Evolutionary conservation across 2,113 vertebrate genomes (phyloP).

Genomic region (Eurypyga helias): DNA sequence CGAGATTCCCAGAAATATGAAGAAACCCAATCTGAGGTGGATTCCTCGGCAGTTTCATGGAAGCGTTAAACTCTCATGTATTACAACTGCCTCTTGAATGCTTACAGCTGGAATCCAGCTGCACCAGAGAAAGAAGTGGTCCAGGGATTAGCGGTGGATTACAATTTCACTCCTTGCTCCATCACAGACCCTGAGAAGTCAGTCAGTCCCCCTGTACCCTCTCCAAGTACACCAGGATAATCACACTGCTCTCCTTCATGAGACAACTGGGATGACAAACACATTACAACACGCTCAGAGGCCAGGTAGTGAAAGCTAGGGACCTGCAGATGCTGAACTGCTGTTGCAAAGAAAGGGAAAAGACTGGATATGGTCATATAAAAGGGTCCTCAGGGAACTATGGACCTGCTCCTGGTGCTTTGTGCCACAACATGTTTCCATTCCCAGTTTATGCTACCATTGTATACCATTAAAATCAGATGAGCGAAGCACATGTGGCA

Average conservation of each 20-base stretch:
- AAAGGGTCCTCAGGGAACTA: neutral
- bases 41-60: neutral
- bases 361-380: accelerated
- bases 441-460: accelerated
- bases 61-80: accelerated
- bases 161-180: neutral
- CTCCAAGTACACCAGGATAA: neutral
- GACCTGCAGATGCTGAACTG: accelerated
- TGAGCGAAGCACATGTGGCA: neutral
- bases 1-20: neutral
- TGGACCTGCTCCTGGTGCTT: neutral
- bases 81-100: neutral
- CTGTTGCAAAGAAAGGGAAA: neutral
- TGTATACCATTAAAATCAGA: accelerated
- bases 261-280: neutral
- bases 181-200: neutral
- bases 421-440: accelerated
- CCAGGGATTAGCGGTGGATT: neutral
- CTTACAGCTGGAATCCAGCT: neutral
- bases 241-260: accelerated
- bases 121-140: neutral
- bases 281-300: accelerated
- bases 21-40: neutral
- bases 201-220: neutral
- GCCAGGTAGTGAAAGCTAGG: neutral